These are phyloP conservation scores for Thermophis baileyi DNA, from an alignment of 2,113 vertebrate species.

Conservation along the genomic window DNA sequence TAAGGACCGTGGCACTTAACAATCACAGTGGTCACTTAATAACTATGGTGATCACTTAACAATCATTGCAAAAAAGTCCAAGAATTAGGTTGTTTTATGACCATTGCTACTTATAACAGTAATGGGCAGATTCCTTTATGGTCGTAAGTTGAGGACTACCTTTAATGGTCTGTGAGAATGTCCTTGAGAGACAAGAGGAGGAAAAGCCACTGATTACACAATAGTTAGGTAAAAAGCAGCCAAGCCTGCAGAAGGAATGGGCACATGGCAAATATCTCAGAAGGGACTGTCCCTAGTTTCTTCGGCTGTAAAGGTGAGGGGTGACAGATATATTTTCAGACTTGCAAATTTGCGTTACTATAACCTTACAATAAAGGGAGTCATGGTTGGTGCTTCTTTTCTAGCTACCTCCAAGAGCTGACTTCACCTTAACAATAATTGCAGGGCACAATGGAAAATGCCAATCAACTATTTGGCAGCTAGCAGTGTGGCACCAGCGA, in stretches of 20 bases:
- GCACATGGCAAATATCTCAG: neutral
- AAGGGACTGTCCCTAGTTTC: neutral
- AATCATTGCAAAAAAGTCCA: neutral
- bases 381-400: neutral
- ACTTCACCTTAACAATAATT: neutral
- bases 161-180: neutral
- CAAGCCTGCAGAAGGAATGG: neutral
- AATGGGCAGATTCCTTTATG: neutral
- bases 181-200: neutral
- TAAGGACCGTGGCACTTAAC: neutral
- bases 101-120: neutral
- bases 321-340: neutral
- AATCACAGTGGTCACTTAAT: neutral
- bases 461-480: neutral
- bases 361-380: neutral
- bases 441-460: neutral
- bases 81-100: neutral
- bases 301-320: neutral
- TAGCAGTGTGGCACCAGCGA: neutral
- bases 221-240: neutral
- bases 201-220: neutral
- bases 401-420: neutral
- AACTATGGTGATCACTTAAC: neutral
- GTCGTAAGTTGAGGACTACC: neutral
- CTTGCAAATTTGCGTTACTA: neutral